These are phyloP conservation scores for Dicrurus megarhynchus DNA, from an alignment of 2,113 vertebrate species.

Conservation along the genomic window DNA sequence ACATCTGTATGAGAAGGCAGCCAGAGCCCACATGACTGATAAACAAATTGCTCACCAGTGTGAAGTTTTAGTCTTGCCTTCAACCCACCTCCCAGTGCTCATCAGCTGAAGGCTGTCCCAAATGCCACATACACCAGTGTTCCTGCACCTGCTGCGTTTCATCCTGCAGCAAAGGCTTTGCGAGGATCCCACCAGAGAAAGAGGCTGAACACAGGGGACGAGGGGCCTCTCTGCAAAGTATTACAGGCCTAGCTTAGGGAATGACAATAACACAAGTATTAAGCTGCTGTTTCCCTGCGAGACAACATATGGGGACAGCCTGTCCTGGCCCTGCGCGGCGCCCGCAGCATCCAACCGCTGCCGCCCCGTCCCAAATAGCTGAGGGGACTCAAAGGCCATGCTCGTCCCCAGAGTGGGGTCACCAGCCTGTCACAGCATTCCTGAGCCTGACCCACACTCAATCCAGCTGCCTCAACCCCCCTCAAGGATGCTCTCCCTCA, in stretches of 20 bases:
- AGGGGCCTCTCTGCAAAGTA: background rate
- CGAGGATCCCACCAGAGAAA: background rate
- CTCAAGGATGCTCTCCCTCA: background rate
- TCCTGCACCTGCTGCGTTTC: background rate
- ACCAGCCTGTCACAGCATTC: background rate
- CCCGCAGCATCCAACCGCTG: background rate
- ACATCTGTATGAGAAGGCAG: background rate
- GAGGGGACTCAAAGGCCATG: background rate
- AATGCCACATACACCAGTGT: background rate
- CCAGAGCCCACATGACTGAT: background rate
- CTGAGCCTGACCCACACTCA: background rate
- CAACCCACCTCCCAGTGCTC: background rate
- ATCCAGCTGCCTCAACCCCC: background rate
- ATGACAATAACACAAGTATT: background rate
- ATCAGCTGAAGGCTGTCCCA: background rate
- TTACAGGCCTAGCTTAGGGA: background rate
- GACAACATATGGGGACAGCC: background rate
- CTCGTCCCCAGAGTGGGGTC: background rate
- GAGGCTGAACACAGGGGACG: background rate
- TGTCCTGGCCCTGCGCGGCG: background rate
- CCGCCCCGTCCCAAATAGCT: background rate
- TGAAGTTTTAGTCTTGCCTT: background rate
- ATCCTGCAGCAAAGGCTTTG: background rate
- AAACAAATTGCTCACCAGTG: background rate
- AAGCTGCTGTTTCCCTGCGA: background rate